Evolutionary conservation across 2,113 vertebrate species (phyloP), one percentile per base, ranked within the genome.

Genomic region (Turdus rufiventris): DNA sequence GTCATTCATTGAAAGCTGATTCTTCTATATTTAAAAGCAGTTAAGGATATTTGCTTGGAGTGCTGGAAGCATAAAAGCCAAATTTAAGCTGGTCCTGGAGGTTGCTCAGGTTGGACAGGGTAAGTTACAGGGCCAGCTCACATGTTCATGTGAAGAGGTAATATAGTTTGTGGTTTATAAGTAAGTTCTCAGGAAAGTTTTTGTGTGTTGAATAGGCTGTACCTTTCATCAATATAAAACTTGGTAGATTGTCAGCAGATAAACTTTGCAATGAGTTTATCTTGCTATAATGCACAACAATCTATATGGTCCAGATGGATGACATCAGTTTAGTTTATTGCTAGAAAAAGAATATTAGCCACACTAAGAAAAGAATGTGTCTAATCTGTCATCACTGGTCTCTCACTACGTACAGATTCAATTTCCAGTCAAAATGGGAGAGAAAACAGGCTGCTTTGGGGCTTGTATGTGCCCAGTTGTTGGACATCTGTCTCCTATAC

Each of bases 401-500:
- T 82, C 25, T 88, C 15, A 10, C 66, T 67, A 36, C 38, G 8
- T 29, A 45, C 6, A 33, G 14, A 61, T 21, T 87, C 26, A 82
- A 58, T 62, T 2, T 74, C 18, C 25, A 62, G 12, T 10, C 42
- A 67, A 71, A 33, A 40, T 21, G 25, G 14, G 16, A 89, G 19
- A 81, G 18, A 48, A 89, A 88, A 48, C 11, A 73, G 11, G 9
- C 15, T 77, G n/a, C 6, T 77, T 89, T 73, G 17, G 14, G 3
- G 0, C 23, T 21, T 20, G 16, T 13, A 10, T 23, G 0, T 53
- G 25, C 18, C 20, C 18, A 70, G n/a, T 33, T 78, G n/a, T 63
- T 2, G 1, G 19, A 72, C 2, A 2, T 7, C 28, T 36, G n/a
- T 43, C 10, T 14, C 11, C 33, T 34, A 6, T 0, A 50, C 14